Base-by-base conservation (phyloP, 2,888 invertebrate species). In the Podotricha telesiphe region DNA sequence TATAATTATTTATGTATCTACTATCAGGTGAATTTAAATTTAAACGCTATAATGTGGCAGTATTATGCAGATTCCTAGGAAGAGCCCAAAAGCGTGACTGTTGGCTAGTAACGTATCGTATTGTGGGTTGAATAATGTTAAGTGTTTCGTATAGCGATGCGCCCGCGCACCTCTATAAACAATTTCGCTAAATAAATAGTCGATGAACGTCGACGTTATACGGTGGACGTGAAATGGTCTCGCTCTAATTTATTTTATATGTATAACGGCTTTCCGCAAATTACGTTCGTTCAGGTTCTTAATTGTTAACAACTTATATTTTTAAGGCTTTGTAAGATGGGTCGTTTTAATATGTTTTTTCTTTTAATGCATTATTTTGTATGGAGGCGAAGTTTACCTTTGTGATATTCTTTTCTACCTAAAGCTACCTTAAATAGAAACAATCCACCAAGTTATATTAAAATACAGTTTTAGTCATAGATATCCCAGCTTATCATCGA, bases 101-200 rank as follows among this genome's bases (percentile, higher is more conserved):
- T 73, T 77, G 74, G 80, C 79, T 80, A 83, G 83, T 77, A 77
- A 79, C 79, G 79, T 77, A 79, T 79, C 80, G 81, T 80, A 82
- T 83, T 84, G 85, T 82, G 82, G 82, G 81, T 80, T 86, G 89
- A 86, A 87, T 88, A 89, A 89, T 91, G 89, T 87, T 80, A 86
- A 85, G 83, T 83, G 86, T 82, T 84, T 80, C 80, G 81, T 82
- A 80, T 80, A 73, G 72, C 76, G 77, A 78, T 76, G 81, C 79
- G 80, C 79, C 76, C 78, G 80, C 80, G 79, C 81, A 78, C 78
- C 77, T 81, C 82, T 85, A 87, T 87, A 87, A 87, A 89, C 87
- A 84, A 87, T 87, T 88, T 88, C 81, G 82, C 81, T 82, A 86
- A 89, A 89, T 89, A 89, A 87, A 89, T 89, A 82, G 85, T 79